Base-by-base conservation (phyloP, 2,113 vertebrate species). In the Brachyhypopomus gauderio region DNA sequence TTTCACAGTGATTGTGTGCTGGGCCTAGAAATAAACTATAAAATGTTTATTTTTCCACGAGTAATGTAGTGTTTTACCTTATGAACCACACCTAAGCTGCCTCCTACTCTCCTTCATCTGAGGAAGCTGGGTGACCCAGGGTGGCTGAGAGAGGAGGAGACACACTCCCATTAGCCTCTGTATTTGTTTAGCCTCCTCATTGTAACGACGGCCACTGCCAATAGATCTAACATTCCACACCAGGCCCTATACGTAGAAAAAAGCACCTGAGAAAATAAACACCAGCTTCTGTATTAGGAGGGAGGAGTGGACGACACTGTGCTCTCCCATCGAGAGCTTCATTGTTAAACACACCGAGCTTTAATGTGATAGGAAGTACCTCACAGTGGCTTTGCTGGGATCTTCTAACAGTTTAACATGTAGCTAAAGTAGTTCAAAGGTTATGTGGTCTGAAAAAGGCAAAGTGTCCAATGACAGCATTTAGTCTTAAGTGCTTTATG, bases 241-340 rank as follows among this genome's bases (percentile, higher is more conserved):
- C 7, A 22, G 2, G 56, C 23, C 52, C 72, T 56, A 36, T 23
- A 78, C 17, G 27, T 30, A 38, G 45, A 48, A 69, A 59, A 83
- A 67, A 86, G 34, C 36, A 34, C 71, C 85, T 82, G 76, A 3
- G 12, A 82, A 75, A 84, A 86, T 79, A 86, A 86, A 86, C 85
- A 86, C 72, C 41, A 75, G 17, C 41, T 16, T 52, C n/a, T 16
- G 62, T 75, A 67, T 17, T n/a, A 8, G 52, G 5, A 73, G 34
- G 38, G 27, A 81, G 62, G 52, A 81, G 59, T 60, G 48, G 64
- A 59, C 4, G 2, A 82, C 30, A 25, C 79, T 19, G 8, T 22
- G 72, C 59, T 77, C 71, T 73, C 77, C 80, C 63, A 38, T 34
- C 11, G 77, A 72, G 79, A n/a, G 20, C 23, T 80, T 75, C 78